Conservation (phyloP, 2,113 vertebrate genomes). For the Lophius piscatorius region DNA sequence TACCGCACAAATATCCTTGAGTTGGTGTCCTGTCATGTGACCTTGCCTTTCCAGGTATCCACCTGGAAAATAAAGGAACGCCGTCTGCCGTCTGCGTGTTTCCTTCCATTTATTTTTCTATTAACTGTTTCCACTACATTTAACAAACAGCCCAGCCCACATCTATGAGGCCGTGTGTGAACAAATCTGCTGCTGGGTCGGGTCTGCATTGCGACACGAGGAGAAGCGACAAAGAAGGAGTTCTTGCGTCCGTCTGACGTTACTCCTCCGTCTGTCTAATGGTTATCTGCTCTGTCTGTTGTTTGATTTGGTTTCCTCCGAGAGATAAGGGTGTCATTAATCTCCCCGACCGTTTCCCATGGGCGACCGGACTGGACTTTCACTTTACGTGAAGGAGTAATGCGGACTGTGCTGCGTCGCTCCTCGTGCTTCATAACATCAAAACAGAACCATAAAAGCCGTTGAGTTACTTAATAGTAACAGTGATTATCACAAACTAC, state of each 20-base stretch:
- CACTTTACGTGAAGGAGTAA: conserved; percentile 3
- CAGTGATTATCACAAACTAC: too few relatives aligned
- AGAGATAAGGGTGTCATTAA: conserved; percentile 44
- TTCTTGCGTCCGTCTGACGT: conserved; percentile 35
- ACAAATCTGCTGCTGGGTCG: conserved; percentile 27
- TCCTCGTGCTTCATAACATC: not conserved
- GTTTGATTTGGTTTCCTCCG: conserved; percentile 63
- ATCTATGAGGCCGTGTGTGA: conserved; percentile 28
- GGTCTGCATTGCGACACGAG: conserved; percentile 31
- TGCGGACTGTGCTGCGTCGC: not conserved
- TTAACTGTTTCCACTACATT: conserved; percentile 25
- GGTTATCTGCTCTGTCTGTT: conserved; percentile 34
- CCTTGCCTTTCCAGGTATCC: not conserved
- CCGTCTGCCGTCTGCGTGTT: not conserved
- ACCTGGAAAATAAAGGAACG: not conserved
- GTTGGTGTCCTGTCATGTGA: not conserved
- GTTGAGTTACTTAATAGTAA: too few relatives aligned
- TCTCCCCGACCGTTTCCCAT: conserved; percentile 4
- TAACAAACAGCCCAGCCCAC: conserved; percentile 45
- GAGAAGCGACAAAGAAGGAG: conserved; percentile 25
- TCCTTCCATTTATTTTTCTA: not conserved
- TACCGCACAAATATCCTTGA: not conserved
- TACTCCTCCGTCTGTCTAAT: conserved; percentile 31
- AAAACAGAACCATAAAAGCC: too few relatives aligned
- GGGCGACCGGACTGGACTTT: conserved; percentile 24